Evolutionary conservation across 2,797 vertebrate species (phyloP).

Genomic region (Melanogrammus aeglefinus): DNA sequence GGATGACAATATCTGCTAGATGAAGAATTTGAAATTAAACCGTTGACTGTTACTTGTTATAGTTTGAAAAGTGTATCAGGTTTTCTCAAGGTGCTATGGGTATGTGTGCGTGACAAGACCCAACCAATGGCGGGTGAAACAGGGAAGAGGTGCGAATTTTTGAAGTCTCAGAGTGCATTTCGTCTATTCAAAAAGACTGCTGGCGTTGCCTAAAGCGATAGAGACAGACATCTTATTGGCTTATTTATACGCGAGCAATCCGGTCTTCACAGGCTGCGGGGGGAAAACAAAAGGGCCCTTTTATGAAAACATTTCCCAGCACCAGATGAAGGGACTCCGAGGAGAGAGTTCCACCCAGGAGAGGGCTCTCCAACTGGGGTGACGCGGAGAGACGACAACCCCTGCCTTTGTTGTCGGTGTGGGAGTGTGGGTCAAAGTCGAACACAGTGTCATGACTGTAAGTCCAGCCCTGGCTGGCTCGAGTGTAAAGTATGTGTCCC

Average conservation of each 20-base stretch:
- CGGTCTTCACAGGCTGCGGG: neutral
- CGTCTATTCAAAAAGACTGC: neutral
- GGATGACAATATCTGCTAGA: neutral
- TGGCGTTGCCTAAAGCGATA: neutral
- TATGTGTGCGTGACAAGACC: neutral
- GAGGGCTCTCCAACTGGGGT: slow-evolving; percentile 43
- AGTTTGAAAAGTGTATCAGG: neutral
- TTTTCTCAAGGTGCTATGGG: too few relatives aligned
- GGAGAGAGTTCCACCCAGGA: slow-evolving; percentile 27
- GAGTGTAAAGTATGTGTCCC: slow-evolving; percentile 36
- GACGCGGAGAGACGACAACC: slow-evolving; percentile 48
- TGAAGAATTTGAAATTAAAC: neutral
- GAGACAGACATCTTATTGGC: neutral
- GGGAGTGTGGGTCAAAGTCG: slow-evolving; percentile 38
- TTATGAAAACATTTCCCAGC: slow-evolving; percentile 47
- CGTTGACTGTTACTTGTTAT: neutral
- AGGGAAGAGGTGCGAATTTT: neutral
- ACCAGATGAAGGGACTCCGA: slow-evolving; percentile 40
- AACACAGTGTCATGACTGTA: slow-evolving; percentile 13
- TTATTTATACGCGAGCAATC: neutral
- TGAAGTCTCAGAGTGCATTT: neutral
- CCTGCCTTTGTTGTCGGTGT: slow-evolving; percentile 48
- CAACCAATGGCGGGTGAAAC: neutral
- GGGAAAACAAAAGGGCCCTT: slow-evolving; percentile 15
- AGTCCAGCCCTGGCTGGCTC: slow-evolving; percentile 27